Evolutionary conservation across 2,113 vertebrate genomes (phyloP), one percentile per base, ranked within the genome.

Genomic region (Archocentrus centrarchus): DNA sequence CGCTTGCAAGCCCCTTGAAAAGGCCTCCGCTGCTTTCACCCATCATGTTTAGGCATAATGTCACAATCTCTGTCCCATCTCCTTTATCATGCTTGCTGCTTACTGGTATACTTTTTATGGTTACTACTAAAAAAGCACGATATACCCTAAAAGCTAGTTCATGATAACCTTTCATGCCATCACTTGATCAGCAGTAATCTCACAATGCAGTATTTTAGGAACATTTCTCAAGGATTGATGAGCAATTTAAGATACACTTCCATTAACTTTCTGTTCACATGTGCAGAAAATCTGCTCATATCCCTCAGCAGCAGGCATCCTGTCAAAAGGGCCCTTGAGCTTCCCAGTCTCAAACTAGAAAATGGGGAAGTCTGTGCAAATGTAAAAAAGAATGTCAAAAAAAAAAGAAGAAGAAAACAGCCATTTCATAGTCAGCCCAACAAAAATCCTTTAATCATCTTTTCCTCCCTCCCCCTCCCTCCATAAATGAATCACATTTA

Each of bases 401-500:
- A 53, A 1, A 47, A 59, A 77, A 70, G 10, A 85, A 81, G 50
- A 35, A 44, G 0, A 32, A 47, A 39, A 39, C 83, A 80, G 50
- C 44, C 20, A 82, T 81, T 81, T 81, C n/a, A 47, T 20, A 27
- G 53, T 73, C 58, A 44, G 57, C n/a, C 6, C 8, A 59, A 61
- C 61, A 80, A 66, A 18, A 15, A 61, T 22, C 20, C 35, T 89
- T 77, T 83, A 89, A 93, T 85, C 61, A 17, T 35, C 13, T 75
- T 47, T 85, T 24, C 32, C 44, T 87, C 84, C 84, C 82, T 86
- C 92, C 87, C 89, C 24, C 39, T 79, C 39, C 30, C 44, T 88
- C 60, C 80, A 66, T 90, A 89, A 92, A 92, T 80, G 77, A 89
- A 86, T 81, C 86, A 61, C 63, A 76, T 90, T 90, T 89, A 87